Evolutionary conservation across 2,113 vertebrate species (phyloP).

Genomic region (Oenanthe oenanthe): DNA sequence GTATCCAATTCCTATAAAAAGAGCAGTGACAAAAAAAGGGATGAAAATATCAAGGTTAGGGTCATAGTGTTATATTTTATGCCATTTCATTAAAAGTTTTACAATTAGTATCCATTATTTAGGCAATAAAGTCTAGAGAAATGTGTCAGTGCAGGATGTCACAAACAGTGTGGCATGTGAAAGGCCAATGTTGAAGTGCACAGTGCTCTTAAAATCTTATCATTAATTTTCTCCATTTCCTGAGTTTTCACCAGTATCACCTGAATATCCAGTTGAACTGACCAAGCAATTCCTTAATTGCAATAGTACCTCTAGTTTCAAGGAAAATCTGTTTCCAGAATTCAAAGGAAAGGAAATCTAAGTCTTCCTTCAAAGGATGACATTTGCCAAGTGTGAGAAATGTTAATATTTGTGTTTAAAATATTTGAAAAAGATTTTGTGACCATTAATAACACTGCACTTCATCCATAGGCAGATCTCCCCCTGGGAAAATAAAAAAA

Average conservation of each 20-base stretch:
- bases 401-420: slow-evolving; percentile 35
- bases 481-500: not conserved
- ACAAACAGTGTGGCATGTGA: not conserved
- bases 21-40: accelerated
- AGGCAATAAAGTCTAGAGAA: not conserved
- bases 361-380: not conserved
- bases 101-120: not conserved
- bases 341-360: not conserved
- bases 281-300: not conserved
- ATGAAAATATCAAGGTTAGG: not conserved
- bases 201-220: not conserved
- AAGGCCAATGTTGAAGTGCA: not conserved
- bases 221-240: not conserved
- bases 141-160: not conserved
- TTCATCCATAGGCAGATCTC: slow-evolving; percentile 17
- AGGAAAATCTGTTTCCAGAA: slow-evolving; percentile 7
- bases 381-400: not conserved
- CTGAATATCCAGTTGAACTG: not conserved
- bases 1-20: not conserved
- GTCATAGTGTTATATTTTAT: not conserved
- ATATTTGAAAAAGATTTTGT: slow-evolving; percentile 27
- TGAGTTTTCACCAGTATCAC: not conserved
- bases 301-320: not conserved
- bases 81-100: not conserved
- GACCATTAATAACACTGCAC: slow-evolving; percentile 23